Base-by-base conservation (phyloP, 2,888 invertebrate genomes). In the Podotricha telesiphe region DNA sequence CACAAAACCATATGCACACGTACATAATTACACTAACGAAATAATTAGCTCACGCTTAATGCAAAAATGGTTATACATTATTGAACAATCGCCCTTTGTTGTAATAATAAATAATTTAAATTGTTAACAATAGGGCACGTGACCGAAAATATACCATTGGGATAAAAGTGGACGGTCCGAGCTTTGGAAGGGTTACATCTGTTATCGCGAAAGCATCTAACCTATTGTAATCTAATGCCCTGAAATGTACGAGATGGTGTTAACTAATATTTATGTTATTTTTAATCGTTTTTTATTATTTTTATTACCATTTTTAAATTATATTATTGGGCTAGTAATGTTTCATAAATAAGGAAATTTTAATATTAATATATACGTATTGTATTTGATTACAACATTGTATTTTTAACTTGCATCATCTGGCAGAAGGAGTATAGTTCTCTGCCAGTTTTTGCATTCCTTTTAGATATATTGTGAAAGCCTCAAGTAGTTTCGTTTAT, bases 11-110 rank as follows among this genome's bases (percentile, higher is more conserved):
- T 68, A 62, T 62, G 28, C 74, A 76, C 73, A 76, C 79, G 80
- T 84, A 79, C 81, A 82, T 86, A 83, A 88, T 89, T 88, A 89
- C 85, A 83, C 85, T 88, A 90, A 88, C 85, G 77, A 84, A 87
- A 89, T 89, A 89, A 91, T 89, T 89, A 86, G 84, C 73, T 79
- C 78, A 77, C 75, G 80, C 76, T 80, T 81, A 83, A 83, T 82
- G 81, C 82, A 81, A 81, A 85, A 84, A 84, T 84, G 86, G 87
- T 83, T 86, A 87, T 76, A 76, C 77, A 79, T 79, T 75, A 78
- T 48, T 66, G 73, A 77, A 79, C 80, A 86, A 83, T 82, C 72
- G 79, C 58, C 71, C 70, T 84, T 88, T 89, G 86, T 89, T 80
- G 74, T 72, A 73, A 71, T 79, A 73, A 79, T 80, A 81, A 83